Evolutionary conservation across 2,797 vertebrate genomes (phyloP).

Genomic region (Heteromormyrus szaboi): DNA sequence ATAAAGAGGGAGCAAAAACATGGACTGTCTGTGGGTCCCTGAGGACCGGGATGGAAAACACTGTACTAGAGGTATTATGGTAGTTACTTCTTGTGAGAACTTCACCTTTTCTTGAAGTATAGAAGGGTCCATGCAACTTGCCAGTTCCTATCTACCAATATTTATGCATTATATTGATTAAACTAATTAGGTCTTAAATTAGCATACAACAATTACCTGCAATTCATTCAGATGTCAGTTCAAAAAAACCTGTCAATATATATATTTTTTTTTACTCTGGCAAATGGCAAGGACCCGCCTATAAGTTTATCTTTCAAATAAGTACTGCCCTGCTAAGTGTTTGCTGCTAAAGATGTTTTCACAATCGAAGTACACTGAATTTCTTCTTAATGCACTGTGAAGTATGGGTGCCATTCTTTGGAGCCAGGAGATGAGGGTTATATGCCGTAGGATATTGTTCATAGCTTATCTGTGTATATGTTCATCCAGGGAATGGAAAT

Average conservation of each 20-base stretch:
- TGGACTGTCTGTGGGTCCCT: not conserved
- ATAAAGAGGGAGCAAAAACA: not conserved
- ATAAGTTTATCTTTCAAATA: conserved; percentile 34
- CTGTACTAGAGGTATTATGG: conserved; percentile 36
- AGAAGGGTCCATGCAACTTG: conserved; percentile 15
- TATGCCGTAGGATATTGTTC: conserved; percentile 43
- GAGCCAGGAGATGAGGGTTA: conserved; percentile 54
- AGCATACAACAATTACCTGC: not conserved
- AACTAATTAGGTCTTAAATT: not conserved
- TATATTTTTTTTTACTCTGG: conserved; percentile 16
- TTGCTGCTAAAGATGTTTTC: conserved; percentile 33
- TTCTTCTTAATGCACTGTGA: conserved; percentile 77
- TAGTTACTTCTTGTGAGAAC: conserved; percentile 16
- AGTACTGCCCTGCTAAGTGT: conserved; percentile 24
- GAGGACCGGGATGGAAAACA: conserved; percentile 45
- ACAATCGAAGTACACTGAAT: conserved; percentile 72
- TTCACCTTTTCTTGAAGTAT: not conserved
- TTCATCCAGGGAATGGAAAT: conserved; percentile 45
- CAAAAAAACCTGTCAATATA: not conserved
- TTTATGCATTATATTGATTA: not conserved
- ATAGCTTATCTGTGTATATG: conserved; percentile 42
- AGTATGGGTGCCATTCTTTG: conserved; percentile 54
- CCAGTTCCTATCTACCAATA: conserved; percentile 12
- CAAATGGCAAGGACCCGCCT: conserved; percentile 17
- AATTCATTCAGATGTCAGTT: conserved; percentile 7